Evolutionary conservation across 2,888 invertebrate genomes (phyloP).

Genomic region (Drosophila histrio): DNA sequence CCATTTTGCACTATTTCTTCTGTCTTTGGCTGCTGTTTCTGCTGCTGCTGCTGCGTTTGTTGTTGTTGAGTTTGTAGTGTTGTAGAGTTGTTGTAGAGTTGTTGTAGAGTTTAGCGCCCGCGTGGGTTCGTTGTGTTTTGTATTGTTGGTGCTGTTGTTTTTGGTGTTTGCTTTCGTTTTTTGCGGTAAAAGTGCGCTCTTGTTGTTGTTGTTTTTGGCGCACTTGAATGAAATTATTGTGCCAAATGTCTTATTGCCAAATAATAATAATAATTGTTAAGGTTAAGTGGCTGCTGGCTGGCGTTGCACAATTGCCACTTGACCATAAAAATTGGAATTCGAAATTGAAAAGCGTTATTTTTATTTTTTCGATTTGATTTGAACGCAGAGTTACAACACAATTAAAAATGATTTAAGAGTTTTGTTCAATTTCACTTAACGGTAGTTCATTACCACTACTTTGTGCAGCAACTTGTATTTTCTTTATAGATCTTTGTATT

Average conservation of each 20-base stretch:
- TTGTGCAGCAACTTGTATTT: conserved; percentile 5
- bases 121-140: conserved; percentile 54
- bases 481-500: not conserved
- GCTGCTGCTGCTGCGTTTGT: conserved; percentile 5
- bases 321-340: conserved; percentile 41
- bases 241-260: conserved; percentile 72
- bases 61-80: conserved; percentile 8
- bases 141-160: conserved; percentile 8
- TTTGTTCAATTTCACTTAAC: conserved; percentile 43
- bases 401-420: conserved; percentile 19
- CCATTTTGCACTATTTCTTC: conserved; percentile 64
- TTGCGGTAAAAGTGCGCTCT: conserved; percentile 53
- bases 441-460: conserved; percentile 29
- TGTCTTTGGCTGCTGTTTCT: conserved; percentile 14
- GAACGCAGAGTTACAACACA: conserved; percentile 16
- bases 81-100: conserved; percentile 13
- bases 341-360: not conserved
- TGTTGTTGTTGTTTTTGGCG: conserved; percentile 23
- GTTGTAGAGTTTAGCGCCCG: conserved; percentile 54
- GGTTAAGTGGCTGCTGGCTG: conserved; percentile 65
- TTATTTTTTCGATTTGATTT: conserved; percentile 16
- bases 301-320: conserved; percentile 64
- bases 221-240: conserved; percentile 66
- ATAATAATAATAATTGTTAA: conserved; percentile 69
- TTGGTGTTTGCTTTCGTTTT: conserved; percentile 51